These are phyloP conservation scores for Artemisiospiza belli DNA, from an alignment of 2,113 vertebrate genomes.

Conservation along the genomic window DNA sequence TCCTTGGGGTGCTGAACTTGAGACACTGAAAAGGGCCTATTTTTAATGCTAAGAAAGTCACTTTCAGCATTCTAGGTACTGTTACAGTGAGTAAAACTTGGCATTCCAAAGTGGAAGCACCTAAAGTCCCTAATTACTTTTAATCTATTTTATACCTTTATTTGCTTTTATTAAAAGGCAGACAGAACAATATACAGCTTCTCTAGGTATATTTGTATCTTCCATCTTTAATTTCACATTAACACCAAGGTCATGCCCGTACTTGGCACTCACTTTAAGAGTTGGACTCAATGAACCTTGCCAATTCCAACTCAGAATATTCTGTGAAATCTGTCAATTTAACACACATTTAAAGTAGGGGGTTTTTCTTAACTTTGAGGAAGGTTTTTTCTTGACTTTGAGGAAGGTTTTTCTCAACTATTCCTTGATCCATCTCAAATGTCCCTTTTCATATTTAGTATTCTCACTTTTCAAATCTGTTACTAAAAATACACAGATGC, in stretches of 20 bases:
- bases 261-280: background rate
- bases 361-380: background rate
- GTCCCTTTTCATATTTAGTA: background rate
- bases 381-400: background rate
- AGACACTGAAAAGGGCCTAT: background rate
- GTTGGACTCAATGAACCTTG: fast-evolving
- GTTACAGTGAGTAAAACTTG: background rate
- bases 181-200: background rate
- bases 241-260: background rate
- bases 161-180: background rate
- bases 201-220: background rate
- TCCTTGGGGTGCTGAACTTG: background rate
- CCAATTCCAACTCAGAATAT: background rate
- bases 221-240: background rate
- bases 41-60: background rate
- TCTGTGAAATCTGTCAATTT: background rate
- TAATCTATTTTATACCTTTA: background rate
- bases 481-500: background rate
- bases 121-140: background rate
- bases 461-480: background rate
- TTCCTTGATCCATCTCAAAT: background rate
- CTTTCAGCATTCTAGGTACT: background rate
- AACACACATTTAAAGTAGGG: background rate
- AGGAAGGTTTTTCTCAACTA: background rate
- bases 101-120: background rate